Evolutionary conservation across 1,140 invertebrate species (phyloP).

Genomic region (Panonychus citri): DNA sequence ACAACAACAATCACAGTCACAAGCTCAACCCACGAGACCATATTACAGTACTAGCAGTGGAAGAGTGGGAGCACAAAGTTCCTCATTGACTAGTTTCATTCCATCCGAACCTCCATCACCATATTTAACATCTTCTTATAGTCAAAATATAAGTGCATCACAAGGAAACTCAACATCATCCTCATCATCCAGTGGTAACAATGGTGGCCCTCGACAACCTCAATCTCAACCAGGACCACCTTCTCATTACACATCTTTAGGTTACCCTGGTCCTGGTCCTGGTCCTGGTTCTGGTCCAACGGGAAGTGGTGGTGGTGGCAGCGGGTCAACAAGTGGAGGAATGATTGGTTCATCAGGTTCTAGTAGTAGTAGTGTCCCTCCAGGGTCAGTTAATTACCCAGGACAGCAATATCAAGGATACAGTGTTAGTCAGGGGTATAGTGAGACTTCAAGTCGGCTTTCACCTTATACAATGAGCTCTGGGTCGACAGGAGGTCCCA

Average conservation of each 20-base stretch:
- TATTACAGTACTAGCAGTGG: background rate
- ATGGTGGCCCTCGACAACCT: background rate
- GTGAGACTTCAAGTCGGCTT: conserved; percentile 4
- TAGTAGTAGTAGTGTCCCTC: background rate
- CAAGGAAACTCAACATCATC: background rate
- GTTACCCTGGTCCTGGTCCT: background rate
- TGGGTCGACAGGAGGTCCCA: background rate
- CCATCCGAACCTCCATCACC: background rate
- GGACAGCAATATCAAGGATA: conserved; percentile 8
- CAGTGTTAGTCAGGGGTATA: background rate
- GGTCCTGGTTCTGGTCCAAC: background rate
- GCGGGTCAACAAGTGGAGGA: background rate
- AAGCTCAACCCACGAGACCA: background rate
- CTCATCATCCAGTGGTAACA: background rate
- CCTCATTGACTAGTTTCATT: background rate
- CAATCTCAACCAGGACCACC: background rate
- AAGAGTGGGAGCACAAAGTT: background rate
- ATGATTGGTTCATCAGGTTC: background rate
- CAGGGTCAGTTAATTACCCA: background rate
- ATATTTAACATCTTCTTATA: background rate
- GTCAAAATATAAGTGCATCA: background rate
- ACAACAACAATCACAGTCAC: background rate
- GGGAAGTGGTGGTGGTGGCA: background rate
- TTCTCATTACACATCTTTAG: background rate
- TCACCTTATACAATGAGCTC: conserved; percentile 4